Conservation (phyloP, 2,113 vertebrate species). For the Myotis yumanensis region DNA sequence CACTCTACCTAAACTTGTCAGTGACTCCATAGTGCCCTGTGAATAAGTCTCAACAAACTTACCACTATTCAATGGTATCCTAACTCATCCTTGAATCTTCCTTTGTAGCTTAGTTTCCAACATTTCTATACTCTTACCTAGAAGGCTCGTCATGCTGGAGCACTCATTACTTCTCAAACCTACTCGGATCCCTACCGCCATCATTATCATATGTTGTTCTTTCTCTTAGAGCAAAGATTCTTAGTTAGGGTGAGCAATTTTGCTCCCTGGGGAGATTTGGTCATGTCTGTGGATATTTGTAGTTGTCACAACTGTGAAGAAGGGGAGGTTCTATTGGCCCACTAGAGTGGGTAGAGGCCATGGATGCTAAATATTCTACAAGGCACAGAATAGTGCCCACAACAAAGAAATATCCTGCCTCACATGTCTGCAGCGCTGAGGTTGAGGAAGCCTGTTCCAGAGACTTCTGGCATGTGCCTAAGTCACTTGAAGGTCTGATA, state of each 20-base stretch:
- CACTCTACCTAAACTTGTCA: background rate
- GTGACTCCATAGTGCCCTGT: background rate
- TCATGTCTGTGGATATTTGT: background rate
- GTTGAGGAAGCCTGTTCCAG: background rate
- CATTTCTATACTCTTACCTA: background rate
- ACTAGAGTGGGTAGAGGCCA: background rate
- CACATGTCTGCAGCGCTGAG: background rate
- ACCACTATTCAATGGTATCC: background rate
- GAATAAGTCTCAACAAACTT: background rate
- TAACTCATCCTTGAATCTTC: background rate
- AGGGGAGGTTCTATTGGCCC: background rate
- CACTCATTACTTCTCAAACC: background rate
- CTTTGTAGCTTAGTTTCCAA: background rate
- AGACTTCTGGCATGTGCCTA: background rate
- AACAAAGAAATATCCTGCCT: background rate
- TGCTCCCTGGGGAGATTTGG: background rate
- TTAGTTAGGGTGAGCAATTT: background rate
- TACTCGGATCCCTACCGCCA: background rate
- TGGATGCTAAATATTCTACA: background rate
- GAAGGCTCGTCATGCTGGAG: background rate
- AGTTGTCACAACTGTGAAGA: background rate
- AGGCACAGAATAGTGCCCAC: background rate
- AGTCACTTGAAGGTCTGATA: background rate
- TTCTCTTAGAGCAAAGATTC: background rate
- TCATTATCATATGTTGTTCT: background rate